A percentile compares a stretch with the other conserved stretches of the same genome.
These are phyloP conservation scores for Engraulis encrasicolus DNA, from an alignment of 2,113 vertebrate genomes.

Conservation along the genomic window DNA sequence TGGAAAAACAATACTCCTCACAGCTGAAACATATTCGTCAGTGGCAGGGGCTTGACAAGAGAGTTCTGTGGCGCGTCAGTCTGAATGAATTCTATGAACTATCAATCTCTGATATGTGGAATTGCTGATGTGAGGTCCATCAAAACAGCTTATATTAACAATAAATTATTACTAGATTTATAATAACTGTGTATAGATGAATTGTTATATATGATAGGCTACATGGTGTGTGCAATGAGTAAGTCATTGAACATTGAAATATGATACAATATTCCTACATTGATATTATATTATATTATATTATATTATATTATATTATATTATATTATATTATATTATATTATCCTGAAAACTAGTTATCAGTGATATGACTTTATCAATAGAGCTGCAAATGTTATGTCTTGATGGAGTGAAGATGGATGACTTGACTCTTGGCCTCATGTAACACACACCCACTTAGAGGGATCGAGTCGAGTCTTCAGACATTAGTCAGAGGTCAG, in stretches of 20 bases:
- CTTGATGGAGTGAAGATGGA: background rate
- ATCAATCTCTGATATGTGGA: background rate
- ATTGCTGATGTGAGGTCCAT: background rate
- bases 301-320: background rate
- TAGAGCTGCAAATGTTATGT: background rate
- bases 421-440: background rate
- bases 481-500: conserved; percentile 59
- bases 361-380: background rate
- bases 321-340: conserved; percentile 10
- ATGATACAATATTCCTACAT: too few species aligned
- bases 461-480: background rate
- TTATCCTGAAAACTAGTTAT: background rate
- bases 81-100: background rate
- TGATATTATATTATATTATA: background rate
- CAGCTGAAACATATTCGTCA: background rate
- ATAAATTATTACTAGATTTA: conserved; percentile 31
- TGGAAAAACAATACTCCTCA: background rate
- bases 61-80: background rate
- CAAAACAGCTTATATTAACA: background rate
- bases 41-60: background rate
- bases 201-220: too few species aligned
- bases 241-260: too few species aligned
- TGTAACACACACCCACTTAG: conserved; percentile 18
- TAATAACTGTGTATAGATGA: too few species aligned
- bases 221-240: too few species aligned